Evolutionary conservation across 2,888 invertebrate genomes (phyloP).

Genomic region (Orthonychiurus folsomi): DNA sequence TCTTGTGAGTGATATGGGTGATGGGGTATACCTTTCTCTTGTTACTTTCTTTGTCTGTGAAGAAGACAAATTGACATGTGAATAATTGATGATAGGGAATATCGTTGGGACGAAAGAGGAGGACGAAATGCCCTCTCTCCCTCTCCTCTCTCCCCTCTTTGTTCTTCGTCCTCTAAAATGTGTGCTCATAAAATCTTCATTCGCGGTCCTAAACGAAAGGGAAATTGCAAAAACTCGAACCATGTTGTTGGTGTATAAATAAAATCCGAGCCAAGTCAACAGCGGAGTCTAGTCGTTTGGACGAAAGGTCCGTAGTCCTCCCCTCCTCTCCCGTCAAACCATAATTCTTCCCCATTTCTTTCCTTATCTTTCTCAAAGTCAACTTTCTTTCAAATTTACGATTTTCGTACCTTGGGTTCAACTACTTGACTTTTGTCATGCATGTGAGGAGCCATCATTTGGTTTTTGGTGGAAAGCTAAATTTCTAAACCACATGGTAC

Average conservation of each 20-base stretch:
- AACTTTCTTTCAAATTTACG: background rate
- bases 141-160: background rate
- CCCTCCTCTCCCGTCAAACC: too few species aligned
- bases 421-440: background rate
- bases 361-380: background rate
- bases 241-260: background rate
- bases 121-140: background rate
- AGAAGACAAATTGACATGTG: slow-evolving; percentile 22
- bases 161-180: background rate
- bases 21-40: slow-evolving; percentile 1
- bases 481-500: too few species aligned
- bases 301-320: too few species aligned
- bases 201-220: slow-evolving; percentile 1
- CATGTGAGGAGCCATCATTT: background rate
- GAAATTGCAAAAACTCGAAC: slow-evolving; percentile 9
- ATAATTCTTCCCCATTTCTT: too few species aligned
- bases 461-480: background rate
- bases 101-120: background rate
- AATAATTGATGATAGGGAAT: slow-evolving; percentile 18
- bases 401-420: too few species aligned
- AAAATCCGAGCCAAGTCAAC: too few species aligned
- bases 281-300: too few species aligned
- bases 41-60: slow-evolving; percentile 20
- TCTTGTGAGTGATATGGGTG: too few species aligned
- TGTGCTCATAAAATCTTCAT: slow-evolving; percentile 14